phyloP scores from a whole-genome alignment of 2,113 vertebrate species.

The Psammodynastes pulverulentus region DNA sequence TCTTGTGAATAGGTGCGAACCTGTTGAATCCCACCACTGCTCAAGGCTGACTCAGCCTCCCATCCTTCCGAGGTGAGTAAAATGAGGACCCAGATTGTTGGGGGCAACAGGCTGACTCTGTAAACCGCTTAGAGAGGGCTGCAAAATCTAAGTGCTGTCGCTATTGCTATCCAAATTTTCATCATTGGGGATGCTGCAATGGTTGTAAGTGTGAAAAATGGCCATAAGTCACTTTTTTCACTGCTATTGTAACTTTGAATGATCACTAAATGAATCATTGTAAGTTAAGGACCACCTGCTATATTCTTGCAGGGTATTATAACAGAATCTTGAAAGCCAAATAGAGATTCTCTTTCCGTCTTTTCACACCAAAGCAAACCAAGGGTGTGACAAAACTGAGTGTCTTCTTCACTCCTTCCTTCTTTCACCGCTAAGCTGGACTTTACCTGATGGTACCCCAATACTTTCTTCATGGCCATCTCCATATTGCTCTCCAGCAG shows the following conservation, averaged over 20 bases:
- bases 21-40: too few relatives aligned
- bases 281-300: neutral
- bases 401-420: neutral
- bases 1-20: too few relatives aligned
- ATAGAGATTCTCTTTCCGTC: neutral
- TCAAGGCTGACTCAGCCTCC: too few relatives aligned
- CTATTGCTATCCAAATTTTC: neutral
- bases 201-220: neutral
- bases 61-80: too few relatives aligned
- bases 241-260: neutral
- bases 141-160: too few relatives aligned
- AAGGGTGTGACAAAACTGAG: neutral
- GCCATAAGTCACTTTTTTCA: neutral
- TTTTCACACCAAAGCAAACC: neutral
- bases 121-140: too few relatives aligned
- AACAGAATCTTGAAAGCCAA: neutral
- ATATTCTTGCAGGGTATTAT: neutral
- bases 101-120: too few relatives aligned
- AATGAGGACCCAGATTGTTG: too few relatives aligned
- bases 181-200: neutral
- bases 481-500: neutral
- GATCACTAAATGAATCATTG: neutral
- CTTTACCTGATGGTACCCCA: neutral
- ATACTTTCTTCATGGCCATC: neutral
- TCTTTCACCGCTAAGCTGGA: neutral